Evolutionary conservation across 2,797 vertebrate genomes (phyloP).

Genomic region (Hippoglossus hippoglossus): DNA sequence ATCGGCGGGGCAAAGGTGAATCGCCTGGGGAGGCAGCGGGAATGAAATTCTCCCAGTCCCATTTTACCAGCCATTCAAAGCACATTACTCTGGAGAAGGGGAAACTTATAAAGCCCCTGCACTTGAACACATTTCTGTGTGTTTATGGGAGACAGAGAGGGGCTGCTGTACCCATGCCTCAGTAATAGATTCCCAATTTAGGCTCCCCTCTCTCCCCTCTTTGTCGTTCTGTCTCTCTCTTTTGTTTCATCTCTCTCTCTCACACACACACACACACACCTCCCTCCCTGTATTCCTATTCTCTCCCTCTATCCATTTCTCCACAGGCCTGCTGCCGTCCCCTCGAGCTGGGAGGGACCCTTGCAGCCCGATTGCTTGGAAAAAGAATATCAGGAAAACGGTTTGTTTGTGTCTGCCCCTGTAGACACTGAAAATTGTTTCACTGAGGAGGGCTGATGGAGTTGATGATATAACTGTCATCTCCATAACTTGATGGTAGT

Average conservation of each 20-base stretch:
- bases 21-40: conserved; percentile 93
- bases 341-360: conserved; percentile 48
- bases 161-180: conserved; percentile 79
- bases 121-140: conserved; percentile 92
- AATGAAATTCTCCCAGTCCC: conserved; percentile 96
- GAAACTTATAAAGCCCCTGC: conserved; percentile 91
- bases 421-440: conserved; percentile 73
- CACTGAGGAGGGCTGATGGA: conserved; percentile 65
- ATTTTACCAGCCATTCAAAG: conserved; percentile 93
- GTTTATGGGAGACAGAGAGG: conserved; percentile 86
- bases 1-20: conserved; percentile 95
- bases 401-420: conserved; percentile 74
- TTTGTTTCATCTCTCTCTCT: conserved; percentile 46
- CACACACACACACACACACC: conserved; percentile 18
- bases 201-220: conserved; percentile 66
- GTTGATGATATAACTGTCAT: conserved; percentile 76
- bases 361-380: conserved; percentile 52
- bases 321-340: conserved; percentile 48
- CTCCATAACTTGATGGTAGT: conserved; percentile 70
- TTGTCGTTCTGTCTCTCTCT: conserved; percentile 56
- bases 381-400: conserved; percentile 71
- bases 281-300: conserved; percentile 56
- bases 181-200: conserved; percentile 90
- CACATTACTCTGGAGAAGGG: conserved; percentile 91
- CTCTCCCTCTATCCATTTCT: conserved; percentile 55